Base-by-base conservation (phyloP, 2,797 vertebrate species). In the Dipus sagitta region DNA sequence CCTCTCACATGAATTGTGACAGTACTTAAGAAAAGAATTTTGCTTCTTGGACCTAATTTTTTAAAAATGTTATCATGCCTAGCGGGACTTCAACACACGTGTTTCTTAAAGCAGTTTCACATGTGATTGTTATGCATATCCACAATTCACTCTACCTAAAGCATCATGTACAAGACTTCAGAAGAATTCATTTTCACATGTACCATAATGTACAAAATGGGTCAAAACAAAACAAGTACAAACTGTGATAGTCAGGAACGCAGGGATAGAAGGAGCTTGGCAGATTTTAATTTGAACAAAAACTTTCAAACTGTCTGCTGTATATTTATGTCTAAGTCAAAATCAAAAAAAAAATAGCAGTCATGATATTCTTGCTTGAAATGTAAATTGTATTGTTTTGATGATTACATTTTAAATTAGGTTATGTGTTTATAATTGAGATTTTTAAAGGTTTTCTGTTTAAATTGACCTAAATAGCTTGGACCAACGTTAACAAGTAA, bases 351-450 rank as follows among this genome's bases (percentile, higher is more conserved):
- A 52, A n/a, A n/a, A n/a, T 71, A 88, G 18, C 64, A 6, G 32
- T 21, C 82, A 78, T 47, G 20, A 52, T 26, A 86, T 64, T 83
- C 92, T 86, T 78, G 90, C 78, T 80, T 92, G 76, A 90, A 76
- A 89, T 34, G 60, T 4, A 74, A 79, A n/a, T 38, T 30, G 42
- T 17, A 79, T 78, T 82, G 32, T 68, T 26, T 26, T 76, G 81
- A 67, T 88, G 28, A 60, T 7, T 21, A 86, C 78, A 75, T 75
- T 82, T 94, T 71, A 92, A 82, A 62, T 72, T 65, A 84, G 28
- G 3, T 54, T 77, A 62, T 68, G 12, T 91, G 32, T 74, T 54
- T 75, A 47, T 62, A 60, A 75, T 17, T 54, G 54, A 62, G 13
- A 54, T 9, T 88, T 86, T 88, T 77, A 20, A 26, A 54, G 2